These are phyloP conservation scores for Cylas formicarius DNA, from an alignment of 1,140 invertebrate species.

Conservation along the genomic window DNA sequence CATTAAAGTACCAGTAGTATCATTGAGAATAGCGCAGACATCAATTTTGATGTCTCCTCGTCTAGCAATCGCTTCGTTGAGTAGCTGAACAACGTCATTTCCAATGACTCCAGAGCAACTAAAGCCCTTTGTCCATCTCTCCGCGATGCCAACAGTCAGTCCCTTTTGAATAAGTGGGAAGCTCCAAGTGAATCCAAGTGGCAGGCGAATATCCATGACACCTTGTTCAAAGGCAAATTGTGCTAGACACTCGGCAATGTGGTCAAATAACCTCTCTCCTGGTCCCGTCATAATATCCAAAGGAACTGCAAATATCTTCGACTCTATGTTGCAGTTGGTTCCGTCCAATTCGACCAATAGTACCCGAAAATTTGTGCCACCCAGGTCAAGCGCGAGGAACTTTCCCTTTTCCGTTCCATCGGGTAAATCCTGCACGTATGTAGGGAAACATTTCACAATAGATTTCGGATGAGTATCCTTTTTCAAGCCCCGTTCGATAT, in stretches of 20 bases:
- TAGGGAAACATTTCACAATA: slow-evolving; percentile 73
- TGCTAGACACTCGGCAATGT: slow-evolving; percentile 93
- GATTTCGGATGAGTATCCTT: slow-evolving; percentile 69
- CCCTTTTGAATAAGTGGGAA: slow-evolving; percentile 91
- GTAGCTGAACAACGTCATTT: slow-evolving; percentile 75
- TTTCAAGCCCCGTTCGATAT: slow-evolving; percentile 76
- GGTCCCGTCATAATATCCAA: slow-evolving; percentile 88
- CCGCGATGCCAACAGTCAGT: slow-evolving; percentile 78
- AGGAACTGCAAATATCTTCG: slow-evolving; percentile 94
- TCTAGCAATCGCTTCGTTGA: slow-evolving; percentile 72
- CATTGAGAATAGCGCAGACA: slow-evolving; percentile 94
- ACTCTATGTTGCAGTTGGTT: slow-evolving; percentile 82
- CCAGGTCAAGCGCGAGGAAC: slow-evolving; percentile 94
- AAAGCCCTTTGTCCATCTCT: slow-evolving; percentile 96
- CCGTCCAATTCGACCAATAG: slow-evolving; percentile 81
- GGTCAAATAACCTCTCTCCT: slow-evolving; percentile 82
- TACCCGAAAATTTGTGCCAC: slow-evolving; percentile 98
- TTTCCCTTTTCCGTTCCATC: slow-evolving; percentile 94
- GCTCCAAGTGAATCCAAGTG: slow-evolving; percentile 97
- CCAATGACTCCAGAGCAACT: slow-evolving; percentile 80
- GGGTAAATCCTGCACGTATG: slow-evolving; percentile 93
- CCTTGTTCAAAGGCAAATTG: slow-evolving; percentile 84
- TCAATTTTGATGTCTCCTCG: slow-evolving; percentile 60
- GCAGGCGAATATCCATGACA: slow-evolving; percentile 64
- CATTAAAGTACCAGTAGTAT: slow-evolving; percentile 98